These are phyloP conservation scores for Phrynosoma blainvillii DNA, from an alignment of 2,113 vertebrate species.

Conservation along the genomic window DNA sequence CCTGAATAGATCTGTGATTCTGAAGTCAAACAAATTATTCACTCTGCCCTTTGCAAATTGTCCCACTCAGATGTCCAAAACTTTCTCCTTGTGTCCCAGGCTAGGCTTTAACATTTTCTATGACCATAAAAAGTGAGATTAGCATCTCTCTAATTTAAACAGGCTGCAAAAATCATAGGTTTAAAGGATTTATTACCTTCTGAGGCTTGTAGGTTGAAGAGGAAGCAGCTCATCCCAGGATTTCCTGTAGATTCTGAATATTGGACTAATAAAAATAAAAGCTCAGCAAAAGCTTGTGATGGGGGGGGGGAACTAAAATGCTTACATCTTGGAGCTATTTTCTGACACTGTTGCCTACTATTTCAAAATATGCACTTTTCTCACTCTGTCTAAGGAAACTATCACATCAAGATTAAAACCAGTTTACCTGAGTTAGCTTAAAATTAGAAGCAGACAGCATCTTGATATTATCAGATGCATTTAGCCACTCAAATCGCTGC, in stretches of 20 bases:
- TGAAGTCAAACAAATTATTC: background rate
- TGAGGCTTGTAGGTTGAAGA: slow-evolving; percentile 52
- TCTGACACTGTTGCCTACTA: slow-evolving; percentile 32
- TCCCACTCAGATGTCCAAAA: slow-evolving; percentile 53
- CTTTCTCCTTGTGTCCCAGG: slow-evolving; percentile 10
- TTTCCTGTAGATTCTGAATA: slow-evolving; percentile 75
- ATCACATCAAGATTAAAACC: too few species aligned
- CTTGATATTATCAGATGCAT: too few species aligned
- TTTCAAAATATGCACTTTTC: slow-evolving; percentile 33
- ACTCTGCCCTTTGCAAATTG: slow-evolving; percentile 44
- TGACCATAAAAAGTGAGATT: slow-evolving; percentile 46
- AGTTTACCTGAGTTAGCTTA: too few species aligned
- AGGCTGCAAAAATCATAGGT: slow-evolving; percentile 59
- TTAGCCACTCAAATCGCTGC: too few species aligned
- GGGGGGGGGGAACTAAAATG: slow-evolving; percentile 56
- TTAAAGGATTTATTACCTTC: slow-evolving; percentile 57
- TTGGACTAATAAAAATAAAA: slow-evolving; percentile 74
- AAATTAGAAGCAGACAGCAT: too few species aligned
- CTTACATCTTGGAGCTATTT: slow-evolving; percentile 57
- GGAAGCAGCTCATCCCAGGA: slow-evolving; percentile 73
- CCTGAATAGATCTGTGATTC: background rate
- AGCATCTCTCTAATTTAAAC: slow-evolving; percentile 66
- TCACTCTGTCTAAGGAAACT: too few species aligned
- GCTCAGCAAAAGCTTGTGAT: slow-evolving; percentile 67
- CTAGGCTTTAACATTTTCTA: slow-evolving; percentile 51